phyloP scores from a whole-genome alignment of 2,888 invertebrate species.

The Pterobdella sp. region DNA sequence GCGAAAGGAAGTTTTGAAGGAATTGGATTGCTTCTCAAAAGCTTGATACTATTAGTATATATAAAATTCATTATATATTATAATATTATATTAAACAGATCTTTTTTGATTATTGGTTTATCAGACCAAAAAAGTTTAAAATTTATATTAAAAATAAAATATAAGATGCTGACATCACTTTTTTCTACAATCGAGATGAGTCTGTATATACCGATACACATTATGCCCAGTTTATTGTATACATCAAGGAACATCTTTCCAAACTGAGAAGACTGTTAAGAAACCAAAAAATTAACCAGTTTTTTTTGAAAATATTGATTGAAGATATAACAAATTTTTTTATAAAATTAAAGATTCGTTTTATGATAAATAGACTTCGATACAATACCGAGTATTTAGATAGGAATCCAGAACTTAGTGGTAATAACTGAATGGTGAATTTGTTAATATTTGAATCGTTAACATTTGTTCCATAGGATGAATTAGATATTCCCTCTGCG shows the following conservation, averaged over 20 bases:
- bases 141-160: no score
- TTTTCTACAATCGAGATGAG: not conserved
- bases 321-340: not conserved
- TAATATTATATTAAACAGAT: no score
- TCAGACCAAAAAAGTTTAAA: no score
- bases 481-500: slow-evolving; percentile 7
- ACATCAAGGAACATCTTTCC: not conserved
- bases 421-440: not conserved
- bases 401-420: not conserved
- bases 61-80: no score
- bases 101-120: no score
- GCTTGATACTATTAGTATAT: no score
- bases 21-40: no score
- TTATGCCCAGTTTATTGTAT: not conserved
- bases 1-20: no score
- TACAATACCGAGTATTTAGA: not conserved
- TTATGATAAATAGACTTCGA: no score
- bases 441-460: not conserved
- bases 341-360: no score
- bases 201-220: slow-evolving; percentile 5
- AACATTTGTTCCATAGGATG: not conserved
- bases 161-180: no score
- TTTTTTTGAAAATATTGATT: not conserved
- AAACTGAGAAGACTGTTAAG: not conserved
- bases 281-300: not conserved